Base-by-base conservation (phyloP, 2,888 invertebrate species). In the Malachius bipustulatus region DNA sequence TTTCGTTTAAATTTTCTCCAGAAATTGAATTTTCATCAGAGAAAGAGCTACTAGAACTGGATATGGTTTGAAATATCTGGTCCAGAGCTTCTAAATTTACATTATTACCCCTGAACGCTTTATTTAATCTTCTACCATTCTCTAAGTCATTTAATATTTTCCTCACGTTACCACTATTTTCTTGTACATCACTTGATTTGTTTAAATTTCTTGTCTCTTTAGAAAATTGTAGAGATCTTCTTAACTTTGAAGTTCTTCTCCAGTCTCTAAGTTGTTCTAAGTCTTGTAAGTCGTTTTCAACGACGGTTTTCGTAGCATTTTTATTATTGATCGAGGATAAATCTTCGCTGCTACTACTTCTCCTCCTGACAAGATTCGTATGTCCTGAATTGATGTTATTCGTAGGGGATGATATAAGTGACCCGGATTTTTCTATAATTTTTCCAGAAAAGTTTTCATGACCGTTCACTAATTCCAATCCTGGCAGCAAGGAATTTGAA, bases 211-310 rank as follows among this genome's bases (percentile, higher is more conserved):
- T 16, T 2, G 32, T 30, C 38, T 52, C 48, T 49, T 74, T 75
- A 4, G 77, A 73, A 54, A 77, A 75, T 51, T 82, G 77, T 44
- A 82, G 63, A 3, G 80, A 78, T 40, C 73, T 66, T 29, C 77
- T 69, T 38, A 71, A 62, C 47, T 72, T 72, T 9, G 77, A 77
- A 32, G 75, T 71, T 45, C 78, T 69, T 34, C 69, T 62, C 76
- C 82, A 81, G 52, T 72, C 75, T 38, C 57, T 54, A 10, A 60
- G 43, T 16, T 62, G 54, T 32, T 58, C 56, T n/a, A 55, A 41
- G 39, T 62, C 60, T 32, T 60, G 58, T 19, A 54, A 43, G 37
- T 57, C 59, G 37, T 60, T 58, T n/a, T n/a, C n/a, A n/a, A n/a
- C n/a, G 4, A 51, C 47, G 28, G 55, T 57, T 41, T 55, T 57